phyloP scores from a whole-genome alignment of 2,888 invertebrate genomes.

The Amphiduros pacificus region DNA sequence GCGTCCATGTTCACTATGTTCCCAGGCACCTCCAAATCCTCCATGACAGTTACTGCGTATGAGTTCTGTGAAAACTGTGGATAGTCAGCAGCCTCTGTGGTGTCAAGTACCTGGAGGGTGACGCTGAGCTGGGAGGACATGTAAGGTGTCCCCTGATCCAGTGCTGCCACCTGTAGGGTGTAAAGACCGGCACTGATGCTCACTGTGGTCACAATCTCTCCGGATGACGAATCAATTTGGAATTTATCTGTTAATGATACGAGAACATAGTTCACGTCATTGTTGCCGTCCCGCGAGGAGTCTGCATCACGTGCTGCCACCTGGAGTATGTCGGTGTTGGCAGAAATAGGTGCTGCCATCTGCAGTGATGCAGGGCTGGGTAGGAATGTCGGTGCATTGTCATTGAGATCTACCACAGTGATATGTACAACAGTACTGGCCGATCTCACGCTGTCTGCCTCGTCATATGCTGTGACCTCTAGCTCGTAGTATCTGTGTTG shows the following conservation, averaged over 20 bases:
- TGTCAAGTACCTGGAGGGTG: constrained; percentile 5
- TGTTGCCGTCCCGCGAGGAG: constrained; percentile 8
- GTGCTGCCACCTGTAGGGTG: constrained; percentile 5
- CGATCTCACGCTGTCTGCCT: background rate
- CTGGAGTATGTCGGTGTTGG: background rate
- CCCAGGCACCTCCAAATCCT: constrained; percentile 1
- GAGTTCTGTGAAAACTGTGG: constrained; percentile 8
- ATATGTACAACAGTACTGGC: constrained; percentile 5
- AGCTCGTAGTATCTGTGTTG: constrained; percentile 4
- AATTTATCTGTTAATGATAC: background rate
- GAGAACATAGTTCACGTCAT: constrained; percentile 11
- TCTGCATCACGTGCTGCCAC: constrained; percentile 17
- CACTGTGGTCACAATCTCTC: constrained; percentile 1
- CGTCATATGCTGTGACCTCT: constrained; percentile 13
- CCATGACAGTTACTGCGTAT: constrained; percentile 10
- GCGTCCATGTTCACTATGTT: constrained; percentile 14
- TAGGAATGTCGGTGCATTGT: constrained; percentile 18
- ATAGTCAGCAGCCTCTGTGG: background rate
- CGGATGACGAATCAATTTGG: constrained; percentile 8
- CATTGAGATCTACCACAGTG: constrained; percentile 20
- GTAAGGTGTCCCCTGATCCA: constrained; percentile 10
- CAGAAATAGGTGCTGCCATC: background rate
- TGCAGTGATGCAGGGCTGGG: constrained; percentile 6
- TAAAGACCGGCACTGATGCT: constrained; percentile 3
- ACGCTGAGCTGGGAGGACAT: background rate